phyloP scores from a whole-genome alignment of 2,113 vertebrate species.

The Noctilio leporinus region DNA sequence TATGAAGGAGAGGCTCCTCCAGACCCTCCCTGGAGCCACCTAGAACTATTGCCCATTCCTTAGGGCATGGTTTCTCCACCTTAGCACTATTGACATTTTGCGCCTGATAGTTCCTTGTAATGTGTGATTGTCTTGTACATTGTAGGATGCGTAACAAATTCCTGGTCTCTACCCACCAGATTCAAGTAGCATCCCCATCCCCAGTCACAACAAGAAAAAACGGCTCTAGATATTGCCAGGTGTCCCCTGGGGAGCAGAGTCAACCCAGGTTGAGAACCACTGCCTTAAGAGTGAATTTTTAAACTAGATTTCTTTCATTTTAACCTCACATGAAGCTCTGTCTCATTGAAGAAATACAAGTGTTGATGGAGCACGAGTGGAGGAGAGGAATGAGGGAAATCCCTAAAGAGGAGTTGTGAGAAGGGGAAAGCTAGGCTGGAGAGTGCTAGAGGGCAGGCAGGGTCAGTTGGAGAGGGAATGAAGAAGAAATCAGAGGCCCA shows the following conservation, averaged over 20 bases:
- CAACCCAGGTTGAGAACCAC: not conserved
- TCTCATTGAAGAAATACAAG: not conserved
- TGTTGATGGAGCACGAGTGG: not conserved
- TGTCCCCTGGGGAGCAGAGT: not conserved
- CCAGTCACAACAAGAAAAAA: not conserved
- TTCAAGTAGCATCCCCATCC: not conserved
- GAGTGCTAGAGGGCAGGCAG: not conserved
- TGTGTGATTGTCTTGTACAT: not conserved
- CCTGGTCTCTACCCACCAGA: not conserved
- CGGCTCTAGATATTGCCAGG: not conserved
- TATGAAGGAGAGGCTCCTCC: not conserved
- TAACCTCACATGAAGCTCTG: not conserved
- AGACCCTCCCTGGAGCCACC: not conserved
- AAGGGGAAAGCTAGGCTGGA: not conserved
- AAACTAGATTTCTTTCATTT: not conserved
- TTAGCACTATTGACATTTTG: not conserved
- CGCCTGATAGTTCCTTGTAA: not conserved
- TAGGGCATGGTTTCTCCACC: not conserved
- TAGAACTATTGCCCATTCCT: not conserved
- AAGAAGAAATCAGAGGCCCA: not conserved
- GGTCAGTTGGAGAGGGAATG: not conserved
- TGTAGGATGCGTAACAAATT: not conserved
- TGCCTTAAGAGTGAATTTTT: slow-evolving; percentile 7
- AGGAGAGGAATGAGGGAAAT: not conserved
- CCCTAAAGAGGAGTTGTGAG: not conserved